Evolutionary conservation across 2,113 vertebrate species (phyloP), one percentile per base, ranked within the genome.

Genomic region (Lathamus discolor): DNA sequence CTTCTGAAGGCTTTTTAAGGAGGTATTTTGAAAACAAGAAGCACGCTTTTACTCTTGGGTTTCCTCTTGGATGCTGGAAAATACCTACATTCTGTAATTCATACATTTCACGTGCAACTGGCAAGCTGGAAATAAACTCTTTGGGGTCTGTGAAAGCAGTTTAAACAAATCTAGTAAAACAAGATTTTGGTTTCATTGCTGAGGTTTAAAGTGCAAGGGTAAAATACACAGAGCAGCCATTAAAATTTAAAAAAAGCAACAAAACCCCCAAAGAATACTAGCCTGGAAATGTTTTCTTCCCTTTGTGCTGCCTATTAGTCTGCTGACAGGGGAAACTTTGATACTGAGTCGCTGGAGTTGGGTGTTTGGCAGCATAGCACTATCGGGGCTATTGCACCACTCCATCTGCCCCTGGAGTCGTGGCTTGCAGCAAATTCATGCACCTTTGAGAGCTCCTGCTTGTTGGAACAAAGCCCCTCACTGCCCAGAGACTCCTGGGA

Each of bases 1-100:
- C 88, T 88, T 75, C n/a, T 31, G 52, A 48, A 82, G 66, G 61
- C 18, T 79, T 85, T 91, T 89, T 78, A 78, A 85, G 94, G 85
- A 77, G 66, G 76, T 12, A 55, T 89, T 74, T 88, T 52, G 17
- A 61, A 91, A 73, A 17, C 48, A 43, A 78, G 90, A 43, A 74
- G 6, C 27, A 3, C 5, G n/a, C 37, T 90, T 86, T 57, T 57
- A 29, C 44, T 86, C 72, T 69, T 3, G 2, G 19, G 15, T 88
- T 79, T 93, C 83, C 35, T 84, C 29, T 33, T 57, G 46, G 74
- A 31, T 54, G 43, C 61, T 83, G 86, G 66, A 37, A 92, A 83
- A 66, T 70, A 73, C 72, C 57, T 62, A 9, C 14, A 0, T 39
- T 43, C 0, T 6, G 28, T 52, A 76, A 83, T 61, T 77, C 67